Evolutionary conservation across 1,140 invertebrate species (phyloP), one percentile per base, ranked within the genome.

Genomic region (Acyrthosiphon pisum): DNA sequence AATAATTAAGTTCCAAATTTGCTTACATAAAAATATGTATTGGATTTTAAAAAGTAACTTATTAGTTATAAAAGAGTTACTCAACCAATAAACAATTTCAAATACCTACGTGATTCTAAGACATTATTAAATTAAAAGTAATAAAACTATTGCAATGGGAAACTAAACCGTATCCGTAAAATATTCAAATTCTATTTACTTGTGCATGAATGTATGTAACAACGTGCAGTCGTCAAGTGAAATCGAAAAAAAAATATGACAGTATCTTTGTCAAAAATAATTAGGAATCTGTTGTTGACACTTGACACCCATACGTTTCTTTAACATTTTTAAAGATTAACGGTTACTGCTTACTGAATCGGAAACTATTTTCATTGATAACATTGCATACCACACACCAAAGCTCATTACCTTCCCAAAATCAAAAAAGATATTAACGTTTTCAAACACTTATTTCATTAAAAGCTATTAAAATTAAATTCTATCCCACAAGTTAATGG

Each of bases 321-420:
- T 81, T 37, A 20, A 81, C n/a, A 81, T 81, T 81, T 35, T 81
- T 81, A 81, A 81, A 81, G 76, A 81, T 81, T 37, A 81, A 81
- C 76, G 76, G 37, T 35, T 81, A 81, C 20, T 37, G 76, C 76
- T 37, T 37, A 81, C 76, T 41, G 35, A 37, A 22, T 37, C 11
- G 35, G 37, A 84, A 84, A 41, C 81, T 84, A 84, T 41, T 84
- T 84, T 84, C 81, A 41, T 84, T 84, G 76, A 35, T 22, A 35
- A 35, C 35, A 81, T 37, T 22, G n/a, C n/a, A 81, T 81, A n/a
- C 35, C 76, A 81, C n/a, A 37, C 35, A 81, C 76, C 76, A 35
- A 20, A 22, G 11, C 60, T 9, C 14, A 68, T 68, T 68, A 68
- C 60, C 60, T n/a, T 37, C 18, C 18, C 18, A 37, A 81, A 81